phyloP scores from a whole-genome alignment of 2,888 invertebrate genomes.

The Caenorhabditis afra region DNA sequence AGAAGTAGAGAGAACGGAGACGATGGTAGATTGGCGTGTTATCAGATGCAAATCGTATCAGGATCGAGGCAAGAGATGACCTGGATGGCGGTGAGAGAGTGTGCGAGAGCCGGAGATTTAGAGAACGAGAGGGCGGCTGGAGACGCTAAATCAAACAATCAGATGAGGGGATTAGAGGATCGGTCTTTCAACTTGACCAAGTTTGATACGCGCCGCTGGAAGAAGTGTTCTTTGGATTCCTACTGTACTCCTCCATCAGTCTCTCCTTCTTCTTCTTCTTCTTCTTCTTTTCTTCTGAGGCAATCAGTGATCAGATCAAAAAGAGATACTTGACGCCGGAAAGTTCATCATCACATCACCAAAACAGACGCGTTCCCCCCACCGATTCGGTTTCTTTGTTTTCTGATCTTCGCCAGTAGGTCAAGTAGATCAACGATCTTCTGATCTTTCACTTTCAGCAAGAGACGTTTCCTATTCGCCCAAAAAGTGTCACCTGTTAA shows the following conservation, averaged over 20 bases:
- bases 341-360: slow-evolving; percentile 1
- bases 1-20: background rate
- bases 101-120: background rate
- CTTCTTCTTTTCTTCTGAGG: too few relatives aligned
- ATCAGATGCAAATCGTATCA: slow-evolving; percentile 5
- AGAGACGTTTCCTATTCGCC: background rate
- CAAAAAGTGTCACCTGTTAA: slow-evolving; percentile 14
- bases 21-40: background rate
- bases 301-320: too few relatives aligned
- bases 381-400: background rate
- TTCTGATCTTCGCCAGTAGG: background rate
- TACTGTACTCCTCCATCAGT: too few relatives aligned
- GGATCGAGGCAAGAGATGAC: slow-evolving; percentile 23
- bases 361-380: slow-evolving; percentile 10
- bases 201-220: background rate
- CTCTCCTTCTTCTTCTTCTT: too few relatives aligned
- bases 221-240: background rate
- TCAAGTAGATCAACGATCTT: slow-evolving; percentile 34
- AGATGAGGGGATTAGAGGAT: slow-evolving; percentile 16
- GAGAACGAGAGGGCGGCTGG: background rate
- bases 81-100: slow-evolving; percentile 14
- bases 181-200: slow-evolving; percentile 45
- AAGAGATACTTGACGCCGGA: too few relatives aligned
- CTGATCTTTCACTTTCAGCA: background rate
- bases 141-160: slow-evolving; percentile 30